Evolutionary conservation across 1,140 invertebrate genomes (phyloP).

Genomic region (Euwallacea fornicatus): DNA sequence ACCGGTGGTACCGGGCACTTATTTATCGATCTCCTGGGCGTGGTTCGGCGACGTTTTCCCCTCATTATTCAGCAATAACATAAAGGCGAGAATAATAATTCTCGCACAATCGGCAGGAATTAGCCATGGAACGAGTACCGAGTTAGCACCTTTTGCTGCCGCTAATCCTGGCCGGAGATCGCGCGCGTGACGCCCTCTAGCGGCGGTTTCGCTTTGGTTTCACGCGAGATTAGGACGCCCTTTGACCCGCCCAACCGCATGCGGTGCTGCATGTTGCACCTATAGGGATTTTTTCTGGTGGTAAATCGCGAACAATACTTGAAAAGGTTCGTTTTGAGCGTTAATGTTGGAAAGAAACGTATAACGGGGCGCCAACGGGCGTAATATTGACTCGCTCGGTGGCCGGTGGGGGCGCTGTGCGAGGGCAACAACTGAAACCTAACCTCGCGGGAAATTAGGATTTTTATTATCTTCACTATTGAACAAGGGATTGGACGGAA

Average conservation of each 20-base stretch:
- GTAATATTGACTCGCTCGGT: no score
- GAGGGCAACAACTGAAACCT: no score
- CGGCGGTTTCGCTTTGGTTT: constrained; percentile 25
- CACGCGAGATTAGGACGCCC: constrained; percentile 20
- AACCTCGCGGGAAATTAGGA: no score
- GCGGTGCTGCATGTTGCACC: constrained; percentile 14
- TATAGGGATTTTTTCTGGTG: neutral
- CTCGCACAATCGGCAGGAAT: constrained; percentile 25
- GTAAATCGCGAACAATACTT: neutral
- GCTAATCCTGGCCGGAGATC: constrained; percentile 22
- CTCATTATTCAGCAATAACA: constrained; percentile 8
- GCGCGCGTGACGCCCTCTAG: constrained; percentile 27
- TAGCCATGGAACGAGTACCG: constrained; percentile 17
- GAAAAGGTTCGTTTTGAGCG: no score
- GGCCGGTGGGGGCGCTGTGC: no score
- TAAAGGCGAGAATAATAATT: constrained; percentile 21
- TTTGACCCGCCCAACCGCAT: constrained; percentile 16
- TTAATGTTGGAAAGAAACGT: no score
- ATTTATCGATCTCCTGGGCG: neutral
- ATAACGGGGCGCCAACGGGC: no score
- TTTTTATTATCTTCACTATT: no score
- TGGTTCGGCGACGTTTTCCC: neutral
- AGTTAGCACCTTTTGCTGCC: constrained; percentile 25
- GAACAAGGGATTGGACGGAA: no score
- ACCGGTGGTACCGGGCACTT: no score